Base-by-base conservation (phyloP, 2,888 invertebrate genomes). In the Caenorhabditis uteleia region DNA sequence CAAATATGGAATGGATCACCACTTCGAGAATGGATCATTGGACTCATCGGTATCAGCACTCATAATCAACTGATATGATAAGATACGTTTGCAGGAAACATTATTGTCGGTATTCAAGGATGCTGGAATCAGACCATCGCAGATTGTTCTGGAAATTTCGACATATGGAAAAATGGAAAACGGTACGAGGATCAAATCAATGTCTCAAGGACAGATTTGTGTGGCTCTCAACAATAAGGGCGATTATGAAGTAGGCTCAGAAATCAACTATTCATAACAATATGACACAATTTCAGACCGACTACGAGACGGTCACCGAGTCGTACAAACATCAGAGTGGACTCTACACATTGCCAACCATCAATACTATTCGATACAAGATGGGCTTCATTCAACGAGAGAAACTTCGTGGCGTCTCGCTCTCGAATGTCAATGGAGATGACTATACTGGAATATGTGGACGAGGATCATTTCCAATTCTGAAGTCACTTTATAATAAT, bases 371-470 rank as follows among this genome's bases (percentile, higher is more conserved):
- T n/a, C 14, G 2, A 7, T 36, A 23, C 42, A 39, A 65, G 59
- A 60, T 66, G 21, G 51, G 66, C 1, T 66, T 42, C 27, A 36
- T 47, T n/a, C 38, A 44, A 40, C 55, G 59, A 12, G 66, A 65
- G 39, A 7, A 50, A 8, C 50, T 65, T 7, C 55, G 46, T 8
- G 65, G 65, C 12, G 43, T 65, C 16, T 36, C 42, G 3, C 10
- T 66, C 6, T 20, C 31, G 7, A 33, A 8, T 45, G 46, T 66
- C 33, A 66, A 59, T 29, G 59, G 55, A 18, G 66, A 66, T 29
- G 59, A 66, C 45, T 60, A 47, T 29, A 51, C 47, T 7, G 66
- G 66, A 33, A 60, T 66, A n/a, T 66, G 66, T 25, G 66, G 66
- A 3, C 33, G 45, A 5, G 66, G 66, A 16, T 59, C 59, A 2